Evolutionary conservation across 23 tunicate species (phyloP), one percentile per base, ranked within the genome.

Genomic region (Clavelina lepadiformis): DNA sequence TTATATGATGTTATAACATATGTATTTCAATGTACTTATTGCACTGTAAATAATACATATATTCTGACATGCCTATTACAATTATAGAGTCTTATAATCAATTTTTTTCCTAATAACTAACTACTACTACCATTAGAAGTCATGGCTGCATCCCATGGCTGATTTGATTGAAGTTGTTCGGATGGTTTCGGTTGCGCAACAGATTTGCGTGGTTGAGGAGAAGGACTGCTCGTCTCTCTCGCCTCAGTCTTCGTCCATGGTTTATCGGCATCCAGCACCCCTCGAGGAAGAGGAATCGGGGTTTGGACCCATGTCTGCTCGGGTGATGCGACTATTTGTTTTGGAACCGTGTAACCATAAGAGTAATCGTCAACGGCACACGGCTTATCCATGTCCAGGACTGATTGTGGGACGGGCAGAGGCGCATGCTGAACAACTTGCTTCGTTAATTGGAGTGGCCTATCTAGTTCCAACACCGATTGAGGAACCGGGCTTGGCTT

Each of bases 361-460:
- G 65, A 18, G 62, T 76, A 76, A 37, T 76, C 82, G 22, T 44
- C 51, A 25, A 69, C 69, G 23, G 41, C 29, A 33, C 61, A 73
- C 15, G 89, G 89, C 13, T 63, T 25, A 25, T 82, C 89, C 20
- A 73, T 33, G 53, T 55, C 50, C 3, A 73, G 41, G 5, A 82
- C 89, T 5, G 89, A 82, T 24, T 57, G 69, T 21, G 89, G 89
- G 37, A 82, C 81, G 2, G 89, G 68, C 22, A 23, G 34, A 25
- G 79, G 78, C 15, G 65, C 22, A 53, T 19, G 38, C 21, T 6
- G 3, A 63, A 51, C n/a, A n/a, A n/a, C n/a, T n/a, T n/a, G n/a
- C n/a, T n/a, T n/a, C n/a, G n/a, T n/a, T n/a, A n/a, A n/a, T n/a
- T n/a, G n/a, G n/a, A n/a, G n/a, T n/a, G n/a, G 79, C 28, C 46